Conservation (phyloP, 2,113 vertebrate genomes). For the Leiothrix lutea region DNA sequence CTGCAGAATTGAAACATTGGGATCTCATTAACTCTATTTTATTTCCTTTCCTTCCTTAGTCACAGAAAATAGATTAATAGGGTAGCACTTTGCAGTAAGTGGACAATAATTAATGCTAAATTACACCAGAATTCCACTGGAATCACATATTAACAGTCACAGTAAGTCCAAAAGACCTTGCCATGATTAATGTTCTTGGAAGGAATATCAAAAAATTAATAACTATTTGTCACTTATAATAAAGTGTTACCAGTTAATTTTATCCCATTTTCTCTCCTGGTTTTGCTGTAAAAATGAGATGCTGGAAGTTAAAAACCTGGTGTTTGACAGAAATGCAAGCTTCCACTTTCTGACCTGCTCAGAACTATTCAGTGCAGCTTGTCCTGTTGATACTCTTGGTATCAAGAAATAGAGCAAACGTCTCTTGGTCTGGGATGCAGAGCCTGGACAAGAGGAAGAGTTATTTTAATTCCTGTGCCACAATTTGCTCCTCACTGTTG, state of each 20-base stretch:
- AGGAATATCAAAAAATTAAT: slow-evolving; percentile 72
- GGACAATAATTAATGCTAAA: slow-evolving; percentile 71
- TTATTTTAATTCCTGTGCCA: slow-evolving; percentile 39
- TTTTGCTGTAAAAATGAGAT: slow-evolving; percentile 41
- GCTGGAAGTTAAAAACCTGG: slow-evolving; percentile 29
- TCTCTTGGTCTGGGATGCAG: neutral
- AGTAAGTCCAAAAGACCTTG: slow-evolving; percentile 50
- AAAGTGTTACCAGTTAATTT: slow-evolving; percentile 70
- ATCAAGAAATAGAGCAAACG: neutral
- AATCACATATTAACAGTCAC: slow-evolving; percentile 47
- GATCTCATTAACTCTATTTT: slow-evolving; percentile 7
- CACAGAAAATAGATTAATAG: slow-evolving; percentile 67
- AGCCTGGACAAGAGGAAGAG: neutral
- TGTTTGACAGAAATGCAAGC: neutral
- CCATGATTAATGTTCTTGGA: slow-evolving; percentile 73
- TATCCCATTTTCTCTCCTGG: slow-evolving; percentile 44
- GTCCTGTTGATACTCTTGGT: neutral
- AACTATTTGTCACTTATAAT: slow-evolving; percentile 68
- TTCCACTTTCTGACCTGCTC: slow-evolving; percentile 7
- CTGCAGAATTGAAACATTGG: neutral
- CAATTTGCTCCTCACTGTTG: slow-evolving; percentile 59
- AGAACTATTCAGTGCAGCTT: neutral
- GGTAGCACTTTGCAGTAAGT: slow-evolving; percentile 63
- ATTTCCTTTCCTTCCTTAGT: slow-evolving; percentile 20
- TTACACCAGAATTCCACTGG: slow-evolving; percentile 50